Conservation (phyloP, 2,797 vertebrate species). For the Danio kyathit region DNA sequence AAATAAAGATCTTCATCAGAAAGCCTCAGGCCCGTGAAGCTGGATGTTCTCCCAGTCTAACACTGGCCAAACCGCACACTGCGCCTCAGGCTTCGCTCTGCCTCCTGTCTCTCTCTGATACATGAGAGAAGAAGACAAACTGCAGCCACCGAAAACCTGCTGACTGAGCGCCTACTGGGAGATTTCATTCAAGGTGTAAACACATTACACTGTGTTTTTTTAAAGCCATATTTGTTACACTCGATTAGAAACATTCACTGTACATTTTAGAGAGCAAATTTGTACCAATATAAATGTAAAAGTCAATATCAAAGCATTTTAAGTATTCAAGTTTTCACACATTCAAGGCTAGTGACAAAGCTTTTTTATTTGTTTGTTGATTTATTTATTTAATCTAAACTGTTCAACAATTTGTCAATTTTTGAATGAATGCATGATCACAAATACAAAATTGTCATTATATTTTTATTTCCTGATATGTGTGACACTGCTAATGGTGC, state of each 20-base stretch:
- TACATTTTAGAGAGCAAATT: not conserved
- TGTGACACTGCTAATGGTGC: not conserved
- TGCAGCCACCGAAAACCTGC: conserved; percentile 6
- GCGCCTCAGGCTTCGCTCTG: conserved; percentile 19
- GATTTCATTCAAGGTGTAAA: not conserved
- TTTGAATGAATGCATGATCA: too few species aligned
- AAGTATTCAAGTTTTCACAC: not conserved
- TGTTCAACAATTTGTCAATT: too few species aligned
- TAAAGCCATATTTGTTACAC: not conserved
- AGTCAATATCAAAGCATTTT: too few species aligned
- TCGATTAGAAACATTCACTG: not conserved
- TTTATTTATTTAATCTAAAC: not conserved
- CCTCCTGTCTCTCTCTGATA: conserved; percentile 29
- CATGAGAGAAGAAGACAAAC: not conserved
- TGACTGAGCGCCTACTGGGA: conserved; percentile 1
- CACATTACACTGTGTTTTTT: too few species aligned
- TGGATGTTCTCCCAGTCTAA: conserved; percentile 47
- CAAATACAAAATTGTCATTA: too few species aligned
- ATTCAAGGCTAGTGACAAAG: not conserved
- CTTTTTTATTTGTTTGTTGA: not conserved
- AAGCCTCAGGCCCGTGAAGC: conserved; percentile 38
- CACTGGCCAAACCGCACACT: conserved; percentile 50
- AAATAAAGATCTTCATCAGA: conserved; percentile 36
- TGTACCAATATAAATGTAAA: not conserved
- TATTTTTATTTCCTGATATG: not conserved